These are phyloP conservation scores for Daboia siamensis DNA, from an alignment of 2,113 vertebrate species.

Conservation along the genomic window DNA sequence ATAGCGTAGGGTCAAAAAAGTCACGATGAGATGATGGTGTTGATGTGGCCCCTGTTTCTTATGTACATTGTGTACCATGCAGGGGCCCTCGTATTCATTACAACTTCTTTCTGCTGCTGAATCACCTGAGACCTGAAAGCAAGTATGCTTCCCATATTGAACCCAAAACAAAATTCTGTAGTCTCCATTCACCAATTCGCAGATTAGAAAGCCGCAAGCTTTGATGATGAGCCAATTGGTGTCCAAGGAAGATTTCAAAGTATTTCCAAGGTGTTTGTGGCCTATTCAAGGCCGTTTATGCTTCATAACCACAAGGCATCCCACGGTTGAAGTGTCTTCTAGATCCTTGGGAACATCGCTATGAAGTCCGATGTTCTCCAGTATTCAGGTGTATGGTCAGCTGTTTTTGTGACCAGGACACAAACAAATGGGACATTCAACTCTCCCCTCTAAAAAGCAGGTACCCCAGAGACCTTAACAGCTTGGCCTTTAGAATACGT, in stretches of 20 bases:
- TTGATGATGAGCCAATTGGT: not conserved
- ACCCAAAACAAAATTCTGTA: not conserved
- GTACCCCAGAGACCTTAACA: not conserved
- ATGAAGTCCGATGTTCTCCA: not conserved
- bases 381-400: not conserved
- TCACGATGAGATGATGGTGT: no score
- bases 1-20: no score
- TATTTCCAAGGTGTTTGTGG: no score
- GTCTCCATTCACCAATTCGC: conserved; percentile 38
- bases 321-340: not conserved
- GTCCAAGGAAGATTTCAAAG: no score
- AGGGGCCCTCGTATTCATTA: no score
- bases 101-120: no score
- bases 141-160: no score
- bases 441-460: not conserved
- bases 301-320: not conserved
- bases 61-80: no score
- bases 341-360: not conserved
- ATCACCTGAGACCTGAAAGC: not conserved
- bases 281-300: no score
- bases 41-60: no score
- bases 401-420: not conserved
- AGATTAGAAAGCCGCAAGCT: conserved; percentile 14
- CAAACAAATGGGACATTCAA: rapidly evolving
- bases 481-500: rapidly evolving